These are phyloP conservation scores for Ganaspis brasiliensis DNA, from an alignment of 2,888 invertebrate species.

Conservation along the genomic window DNA sequence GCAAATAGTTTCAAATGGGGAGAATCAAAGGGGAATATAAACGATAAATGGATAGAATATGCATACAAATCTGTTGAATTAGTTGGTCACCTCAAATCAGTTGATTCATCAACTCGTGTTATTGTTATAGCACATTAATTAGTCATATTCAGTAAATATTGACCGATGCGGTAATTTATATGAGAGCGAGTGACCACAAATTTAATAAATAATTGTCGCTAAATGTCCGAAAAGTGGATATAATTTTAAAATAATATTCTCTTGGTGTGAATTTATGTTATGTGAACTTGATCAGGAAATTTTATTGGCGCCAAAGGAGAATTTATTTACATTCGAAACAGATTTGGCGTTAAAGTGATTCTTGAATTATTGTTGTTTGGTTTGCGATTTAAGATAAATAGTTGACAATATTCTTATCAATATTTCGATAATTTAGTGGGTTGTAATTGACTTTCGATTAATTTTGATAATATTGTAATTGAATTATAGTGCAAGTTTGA, in stretches of 20 bases:
- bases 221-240: conserved; percentile 11
- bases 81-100: conserved; percentile 15
- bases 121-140: background rate
- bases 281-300: background rate
- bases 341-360: conserved; percentile 6
- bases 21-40: background rate
- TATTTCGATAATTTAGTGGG: no score
- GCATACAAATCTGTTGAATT: conserved; percentile 7
- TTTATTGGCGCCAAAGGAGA: conserved; percentile 25
- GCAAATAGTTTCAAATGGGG: background rate
- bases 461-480: no score
- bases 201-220: conserved; percentile 28
- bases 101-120: conserved; percentile 5
- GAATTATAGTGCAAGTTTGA: no score
- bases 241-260: conserved; percentile 27
- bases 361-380: background rate
- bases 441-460: no score
- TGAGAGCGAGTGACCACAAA: conserved; percentile 29
- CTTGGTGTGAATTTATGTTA: background rate
- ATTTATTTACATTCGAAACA: conserved; percentile 8
- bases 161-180: conserved; percentile 29
- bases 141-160: conserved; percentile 34
- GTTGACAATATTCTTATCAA: background rate
- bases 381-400: background rate
- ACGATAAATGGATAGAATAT: background rate